phyloP scores from a whole-genome alignment of 2,797 vertebrate genomes.

The Agapornis canus region DNA sequence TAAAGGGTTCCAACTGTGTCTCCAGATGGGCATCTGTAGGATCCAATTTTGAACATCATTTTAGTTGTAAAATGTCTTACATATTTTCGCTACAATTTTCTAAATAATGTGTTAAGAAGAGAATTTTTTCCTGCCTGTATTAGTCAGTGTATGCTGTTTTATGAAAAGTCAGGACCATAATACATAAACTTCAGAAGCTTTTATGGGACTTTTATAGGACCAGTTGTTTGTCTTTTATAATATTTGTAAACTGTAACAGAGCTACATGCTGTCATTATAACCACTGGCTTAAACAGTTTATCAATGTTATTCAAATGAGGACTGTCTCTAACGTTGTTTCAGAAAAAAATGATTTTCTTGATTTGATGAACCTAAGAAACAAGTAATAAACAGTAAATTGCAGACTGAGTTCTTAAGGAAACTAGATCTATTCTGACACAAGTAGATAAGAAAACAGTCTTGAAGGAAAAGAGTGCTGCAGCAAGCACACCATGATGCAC shows the following conservation, averaged over 20 bases:
- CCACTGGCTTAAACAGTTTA: neutral
- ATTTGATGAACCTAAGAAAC: neutral
- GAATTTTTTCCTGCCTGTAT: neutral
- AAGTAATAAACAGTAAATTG: neutral
- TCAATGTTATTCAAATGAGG: neutral
- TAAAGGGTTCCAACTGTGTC: slow-evolving; percentile 18
- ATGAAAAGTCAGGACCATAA: neutral
- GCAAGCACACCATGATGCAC: neutral
- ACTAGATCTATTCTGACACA: neutral
- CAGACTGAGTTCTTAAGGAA: neutral
- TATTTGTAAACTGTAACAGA: neutral
- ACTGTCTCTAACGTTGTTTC: neutral
- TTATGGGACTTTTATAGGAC: neutral
- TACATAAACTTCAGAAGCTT: neutral
- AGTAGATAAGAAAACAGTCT: neutral
- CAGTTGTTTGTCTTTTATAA: neutral
- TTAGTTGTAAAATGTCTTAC: neutral
- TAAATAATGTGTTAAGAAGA: neutral
- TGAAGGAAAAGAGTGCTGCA: neutral
- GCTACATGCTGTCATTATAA: neutral
- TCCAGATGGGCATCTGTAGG: neutral
- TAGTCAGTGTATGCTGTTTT: neutral
- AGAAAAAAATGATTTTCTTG: neutral
- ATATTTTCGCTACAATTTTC: slow-evolving; percentile 10
- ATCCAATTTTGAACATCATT: neutral